These are phyloP conservation scores for Xestia rhomboidea DNA, from an alignment of 2,888 invertebrate genomes.

Conservation along the genomic window DNA sequence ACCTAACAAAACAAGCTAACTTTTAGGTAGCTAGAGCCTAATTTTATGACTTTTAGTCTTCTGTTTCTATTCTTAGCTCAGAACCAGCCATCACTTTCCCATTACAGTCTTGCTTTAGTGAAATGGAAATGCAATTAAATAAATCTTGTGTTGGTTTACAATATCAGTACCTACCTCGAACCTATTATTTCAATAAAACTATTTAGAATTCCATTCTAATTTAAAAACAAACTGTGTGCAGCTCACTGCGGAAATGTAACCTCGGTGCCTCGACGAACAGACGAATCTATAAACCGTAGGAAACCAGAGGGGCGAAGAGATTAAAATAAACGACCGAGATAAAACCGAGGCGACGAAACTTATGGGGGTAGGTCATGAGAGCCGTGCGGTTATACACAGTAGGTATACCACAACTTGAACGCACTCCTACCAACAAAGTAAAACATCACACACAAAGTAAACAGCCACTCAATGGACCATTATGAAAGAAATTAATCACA, in stretches of 20 bases:
- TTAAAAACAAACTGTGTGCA: slow-evolving; percentile 21
- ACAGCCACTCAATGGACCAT: slow-evolving; percentile 61
- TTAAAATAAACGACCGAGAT: slow-evolving; percentile 57
- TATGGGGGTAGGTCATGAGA: slow-evolving; percentile 67
- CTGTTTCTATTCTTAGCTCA: background rate
- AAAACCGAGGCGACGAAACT: slow-evolving; percentile 39
- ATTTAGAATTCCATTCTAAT: background rate
- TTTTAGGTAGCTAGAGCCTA: background rate
- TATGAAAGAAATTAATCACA: slow-evolving; percentile 63
- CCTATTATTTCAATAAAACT: background rate
- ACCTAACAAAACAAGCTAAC: background rate
- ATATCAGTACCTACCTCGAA: background rate
- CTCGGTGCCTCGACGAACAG: slow-evolving; percentile 16
- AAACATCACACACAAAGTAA: slow-evolving; percentile 56
- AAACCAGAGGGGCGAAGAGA: slow-evolving; percentile 42
- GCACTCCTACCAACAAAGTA: slow-evolving; percentile 31
- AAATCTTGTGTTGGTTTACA: background rate
- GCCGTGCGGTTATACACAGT: slow-evolving; percentile 19
- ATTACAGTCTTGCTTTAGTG: background rate
- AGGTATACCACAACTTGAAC: slow-evolving; percentile 8
- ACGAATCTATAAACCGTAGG: slow-evolving; percentile 37
- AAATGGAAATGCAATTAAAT: background rate
- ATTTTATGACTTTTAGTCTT: background rate
- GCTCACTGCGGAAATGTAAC: slow-evolving; percentile 31
- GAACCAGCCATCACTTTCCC: background rate